These are phyloP conservation scores for Pycnomerus fuliginosus DNA, from an alignment of 2,888 invertebrate genomes.

Conservation along the genomic window DNA sequence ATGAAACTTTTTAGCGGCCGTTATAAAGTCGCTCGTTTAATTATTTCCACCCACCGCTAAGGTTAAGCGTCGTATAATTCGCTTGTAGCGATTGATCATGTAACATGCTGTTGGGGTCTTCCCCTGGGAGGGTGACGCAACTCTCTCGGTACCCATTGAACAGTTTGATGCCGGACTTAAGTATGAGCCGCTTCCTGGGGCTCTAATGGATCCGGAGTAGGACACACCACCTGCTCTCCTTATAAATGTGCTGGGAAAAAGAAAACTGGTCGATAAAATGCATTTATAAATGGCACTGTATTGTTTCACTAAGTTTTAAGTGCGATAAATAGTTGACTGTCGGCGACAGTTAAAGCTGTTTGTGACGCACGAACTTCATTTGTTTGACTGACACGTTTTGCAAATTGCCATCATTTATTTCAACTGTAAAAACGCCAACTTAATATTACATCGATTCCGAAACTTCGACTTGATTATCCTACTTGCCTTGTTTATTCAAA, in stretches of 20 bases:
- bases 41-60: too few species aligned
- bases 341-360: constrained; percentile 31
- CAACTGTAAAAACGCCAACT: too few species aligned
- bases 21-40: too few species aligned
- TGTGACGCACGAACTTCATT: constrained; percentile 34
- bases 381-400: constrained; percentile 27
- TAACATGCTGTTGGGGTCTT: constrained; percentile 13
- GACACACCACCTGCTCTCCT: constrained; percentile 21
- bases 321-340: constrained; percentile 36
- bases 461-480: too few species aligned
- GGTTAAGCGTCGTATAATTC: too few species aligned
- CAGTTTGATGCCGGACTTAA: constrained; percentile 30
- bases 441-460: too few species aligned
- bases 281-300: constrained; percentile 2
- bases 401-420: constrained; percentile 19
- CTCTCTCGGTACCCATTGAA: constrained; percentile 29
- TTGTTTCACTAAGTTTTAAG: constrained; percentile 28
- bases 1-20: too few species aligned
- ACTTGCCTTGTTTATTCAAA: too few species aligned
- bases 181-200: constrained; percentile 21
- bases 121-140: constrained; percentile 18
- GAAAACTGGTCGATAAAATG: neutral
- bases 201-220: constrained; percentile 26
- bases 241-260: constrained; percentile 24
- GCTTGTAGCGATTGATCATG: constrained; percentile 7